Conservation (phyloP, 2,888 invertebrate genomes). For the Ametastegia equiseti region DNA sequence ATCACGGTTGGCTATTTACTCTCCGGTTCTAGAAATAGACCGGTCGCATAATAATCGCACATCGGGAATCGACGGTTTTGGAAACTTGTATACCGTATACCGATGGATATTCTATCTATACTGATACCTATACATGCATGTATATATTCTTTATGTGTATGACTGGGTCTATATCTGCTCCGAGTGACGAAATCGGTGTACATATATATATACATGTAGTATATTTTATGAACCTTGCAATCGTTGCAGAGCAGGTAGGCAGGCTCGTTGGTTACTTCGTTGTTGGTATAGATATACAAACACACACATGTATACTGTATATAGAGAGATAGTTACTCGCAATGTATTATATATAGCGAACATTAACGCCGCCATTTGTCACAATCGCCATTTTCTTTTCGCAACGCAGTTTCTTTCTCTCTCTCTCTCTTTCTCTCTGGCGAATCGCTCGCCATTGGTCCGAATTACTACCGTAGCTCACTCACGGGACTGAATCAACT, state of each 20-base stretch:
- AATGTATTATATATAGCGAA: constrained; percentile 9
- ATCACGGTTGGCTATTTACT: neutral
- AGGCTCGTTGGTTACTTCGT: too few relatives aligned
- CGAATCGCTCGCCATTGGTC: neutral
- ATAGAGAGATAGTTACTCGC: neutral
- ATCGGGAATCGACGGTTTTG: constrained; percentile 69
- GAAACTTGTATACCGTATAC: constrained; percentile 65
- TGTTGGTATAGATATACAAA: neutral
- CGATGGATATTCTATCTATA: neutral
- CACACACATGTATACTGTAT: neutral
- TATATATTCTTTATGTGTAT: neutral
- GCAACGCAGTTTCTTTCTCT: constrained; percentile 36
- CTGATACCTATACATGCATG: neutral
- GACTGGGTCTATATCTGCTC: neutral
- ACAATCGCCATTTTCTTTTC: constrained; percentile 47
- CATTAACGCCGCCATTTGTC: constrained; percentile 45
- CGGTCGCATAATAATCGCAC: constrained; percentile 68
- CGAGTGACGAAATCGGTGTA: constrained; percentile 26
- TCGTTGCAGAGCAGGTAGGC: neutral
- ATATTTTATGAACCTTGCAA: constrained; percentile 27
- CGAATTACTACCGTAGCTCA: neutral
- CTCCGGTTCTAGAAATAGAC: constrained; percentile 72
- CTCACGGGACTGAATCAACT: neutral
- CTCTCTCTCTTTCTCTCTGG: too few relatives aligned
- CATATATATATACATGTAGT: neutral